These are phyloP conservation scores for Heliconius sara DNA, from an alignment of 2,888 invertebrate species.

Conservation along the genomic window DNA sequence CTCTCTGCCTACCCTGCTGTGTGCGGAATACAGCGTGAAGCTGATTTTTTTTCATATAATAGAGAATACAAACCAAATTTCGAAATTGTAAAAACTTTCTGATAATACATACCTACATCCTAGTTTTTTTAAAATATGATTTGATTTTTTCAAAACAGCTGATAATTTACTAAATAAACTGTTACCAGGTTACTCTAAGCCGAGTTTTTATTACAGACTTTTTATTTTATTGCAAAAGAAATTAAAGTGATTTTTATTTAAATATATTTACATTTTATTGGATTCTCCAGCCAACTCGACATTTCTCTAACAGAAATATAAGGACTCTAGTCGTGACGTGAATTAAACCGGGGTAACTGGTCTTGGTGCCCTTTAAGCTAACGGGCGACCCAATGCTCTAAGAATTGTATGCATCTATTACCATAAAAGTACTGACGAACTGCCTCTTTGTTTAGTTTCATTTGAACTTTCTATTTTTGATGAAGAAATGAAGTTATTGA, in stretches of 20 bases:
- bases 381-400: constrained; percentile 34
- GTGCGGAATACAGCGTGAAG: too few species aligned
- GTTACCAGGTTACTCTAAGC: too few species aligned
- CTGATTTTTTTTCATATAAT: too few species aligned
- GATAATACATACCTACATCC: too few species aligned
- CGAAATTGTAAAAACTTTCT: too few species aligned
- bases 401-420: constrained; percentile 26
- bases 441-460: constrained; percentile 6
- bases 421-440: constrained; percentile 23
- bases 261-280: neutral
- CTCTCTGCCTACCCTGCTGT: too few species aligned
- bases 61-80: too few species aligned
- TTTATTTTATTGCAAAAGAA: too few species aligned
- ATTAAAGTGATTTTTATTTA: neutral
- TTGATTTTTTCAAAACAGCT: too few species aligned
- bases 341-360: constrained; percentile 22
- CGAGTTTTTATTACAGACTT: too few species aligned
- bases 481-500: neutral
- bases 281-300: neutral
- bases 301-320: constrained; percentile 1
- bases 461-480: neutral
- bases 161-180: too few species aligned
- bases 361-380: constrained; percentile 32
- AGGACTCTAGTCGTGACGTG: constrained; percentile 25
- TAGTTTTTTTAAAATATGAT: too few species aligned